phyloP scores from a whole-genome alignment of 2,113 vertebrate species.

The Triplophysa siluroides region DNA sequence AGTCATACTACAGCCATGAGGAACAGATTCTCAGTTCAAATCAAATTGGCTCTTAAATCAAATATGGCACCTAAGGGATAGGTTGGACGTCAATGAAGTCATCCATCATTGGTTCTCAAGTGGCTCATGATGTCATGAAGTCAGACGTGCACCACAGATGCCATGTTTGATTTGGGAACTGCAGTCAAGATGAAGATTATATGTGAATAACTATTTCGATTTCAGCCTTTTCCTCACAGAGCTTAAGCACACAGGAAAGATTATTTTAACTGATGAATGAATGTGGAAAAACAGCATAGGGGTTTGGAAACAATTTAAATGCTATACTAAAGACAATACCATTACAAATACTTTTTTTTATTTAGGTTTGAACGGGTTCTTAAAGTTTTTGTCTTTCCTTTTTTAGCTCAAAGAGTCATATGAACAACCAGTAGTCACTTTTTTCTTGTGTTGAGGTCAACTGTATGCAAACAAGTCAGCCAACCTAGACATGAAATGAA shows the following conservation, averaged over 20 bases:
- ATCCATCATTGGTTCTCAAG: neutral
- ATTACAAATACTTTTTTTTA: no score
- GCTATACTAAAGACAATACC: no score
- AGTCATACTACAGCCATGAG: neutral
- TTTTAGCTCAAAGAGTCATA: neutral
- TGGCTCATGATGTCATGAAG: no score
- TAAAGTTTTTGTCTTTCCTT: no score
- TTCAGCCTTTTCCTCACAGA: no score
- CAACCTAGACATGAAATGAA: neutral
- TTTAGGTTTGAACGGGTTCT: no score
- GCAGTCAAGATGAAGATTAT: no score
- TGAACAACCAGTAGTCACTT: neutral
- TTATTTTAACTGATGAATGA: neutral
- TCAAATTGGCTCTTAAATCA: neutral
- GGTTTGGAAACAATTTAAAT: neutral
- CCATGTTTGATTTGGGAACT: no score
- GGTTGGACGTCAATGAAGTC: neutral
- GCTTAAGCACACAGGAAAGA: no score
- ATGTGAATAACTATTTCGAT: no score
- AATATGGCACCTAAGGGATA: neutral
- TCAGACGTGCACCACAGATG: no score
- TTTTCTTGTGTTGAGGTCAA: neutral
- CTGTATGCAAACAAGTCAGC: neutral
- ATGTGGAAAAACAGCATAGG: neutral
- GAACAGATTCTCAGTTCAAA: neutral